Evolutionary conservation across 2,113 vertebrate genomes (phyloP).

Genomic region (Callithrix jacchus): DNA sequence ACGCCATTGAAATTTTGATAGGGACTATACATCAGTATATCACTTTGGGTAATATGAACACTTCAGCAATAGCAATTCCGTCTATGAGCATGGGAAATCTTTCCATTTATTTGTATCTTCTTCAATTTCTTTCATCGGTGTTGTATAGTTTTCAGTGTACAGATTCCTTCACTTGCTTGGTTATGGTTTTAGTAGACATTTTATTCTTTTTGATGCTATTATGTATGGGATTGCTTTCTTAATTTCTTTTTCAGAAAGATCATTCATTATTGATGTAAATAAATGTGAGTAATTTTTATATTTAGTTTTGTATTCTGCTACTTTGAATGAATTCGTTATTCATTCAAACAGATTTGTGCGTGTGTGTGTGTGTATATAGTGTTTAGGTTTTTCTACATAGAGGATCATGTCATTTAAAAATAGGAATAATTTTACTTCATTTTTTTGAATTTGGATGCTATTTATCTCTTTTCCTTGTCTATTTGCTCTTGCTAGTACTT

Average conservation of each 20-base stretch:
- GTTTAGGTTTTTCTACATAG: neutral
- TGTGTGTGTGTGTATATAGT: neutral
- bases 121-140: neutral
- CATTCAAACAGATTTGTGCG: neutral
- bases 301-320: neutral
- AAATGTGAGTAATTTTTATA: neutral
- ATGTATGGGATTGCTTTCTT: neutral
- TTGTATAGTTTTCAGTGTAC: neutral
- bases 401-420: neutral
- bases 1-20: neutral
- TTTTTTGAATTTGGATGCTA: neutral
- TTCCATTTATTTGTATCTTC: neutral
- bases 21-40: neutral
- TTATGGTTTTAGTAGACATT: neutral
- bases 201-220: neutral
- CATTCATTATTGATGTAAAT: neutral
- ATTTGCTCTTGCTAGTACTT: neutral
- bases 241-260: neutral
- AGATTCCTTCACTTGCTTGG: neutral
- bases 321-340: neutral
- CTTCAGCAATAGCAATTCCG: neutral
- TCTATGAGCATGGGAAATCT: neutral
- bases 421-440: neutral
- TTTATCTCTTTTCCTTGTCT: neutral
- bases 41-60: neutral